These are phyloP conservation scores for Globodera ellingtonae DNA, from an alignment of 1,140 invertebrate species.

Conservation along the genomic window DNA sequence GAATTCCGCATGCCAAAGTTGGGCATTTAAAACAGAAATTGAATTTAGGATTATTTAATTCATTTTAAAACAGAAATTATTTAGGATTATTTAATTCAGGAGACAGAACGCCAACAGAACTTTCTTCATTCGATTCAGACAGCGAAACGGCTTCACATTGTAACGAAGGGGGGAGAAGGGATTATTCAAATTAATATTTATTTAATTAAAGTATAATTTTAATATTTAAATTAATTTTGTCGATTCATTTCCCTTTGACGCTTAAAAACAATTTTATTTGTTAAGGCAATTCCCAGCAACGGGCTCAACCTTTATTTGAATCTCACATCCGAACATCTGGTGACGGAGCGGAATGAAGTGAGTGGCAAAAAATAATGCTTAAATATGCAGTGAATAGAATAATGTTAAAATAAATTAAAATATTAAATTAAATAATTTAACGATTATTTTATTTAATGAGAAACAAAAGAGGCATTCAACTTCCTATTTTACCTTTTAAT, in stretches of 20 bases:
- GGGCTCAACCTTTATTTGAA: constrained; percentile 21
- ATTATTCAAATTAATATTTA: background rate
- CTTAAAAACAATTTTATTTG: background rate
- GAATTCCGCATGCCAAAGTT: constrained; percentile 25
- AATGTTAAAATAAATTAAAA: background rate
- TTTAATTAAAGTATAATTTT: background rate
- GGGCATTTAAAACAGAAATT: background rate
- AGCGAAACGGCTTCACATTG: constrained; percentile 23
- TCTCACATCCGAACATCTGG: background rate
- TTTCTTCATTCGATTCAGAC: constrained; percentile 19
- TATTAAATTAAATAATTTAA: background rate
- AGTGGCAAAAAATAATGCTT: background rate
- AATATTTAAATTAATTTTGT: background rate
- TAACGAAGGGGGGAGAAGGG: background rate
- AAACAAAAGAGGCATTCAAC: background rate
- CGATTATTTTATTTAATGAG: too few species aligned
- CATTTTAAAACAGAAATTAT: too few species aligned
- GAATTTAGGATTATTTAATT: background rate
- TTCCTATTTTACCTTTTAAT: background rate
- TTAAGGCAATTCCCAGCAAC: constrained; percentile 22
- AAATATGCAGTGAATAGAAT: background rate
- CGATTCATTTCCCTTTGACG: too few species aligned
- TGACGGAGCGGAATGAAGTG: constrained; percentile 24
- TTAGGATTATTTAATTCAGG: background rate
- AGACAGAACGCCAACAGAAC: constrained; percentile 24